These are phyloP conservation scores for Pantherophis vulpinus DNA, from an alignment of 2,797 vertebrate species.

Conservation along the genomic window DNA sequence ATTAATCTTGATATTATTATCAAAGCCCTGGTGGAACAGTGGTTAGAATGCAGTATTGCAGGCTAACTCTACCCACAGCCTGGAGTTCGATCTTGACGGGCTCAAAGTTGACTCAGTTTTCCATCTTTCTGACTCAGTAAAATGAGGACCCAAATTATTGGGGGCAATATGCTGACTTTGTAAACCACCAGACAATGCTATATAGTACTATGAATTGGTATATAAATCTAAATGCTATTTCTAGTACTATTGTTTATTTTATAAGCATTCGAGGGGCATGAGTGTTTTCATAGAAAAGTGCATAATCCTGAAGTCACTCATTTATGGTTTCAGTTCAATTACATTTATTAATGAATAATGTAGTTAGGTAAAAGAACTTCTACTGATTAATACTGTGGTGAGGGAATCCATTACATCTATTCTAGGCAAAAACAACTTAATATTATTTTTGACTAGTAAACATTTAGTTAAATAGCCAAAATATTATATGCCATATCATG, in stretches of 20 bases:
- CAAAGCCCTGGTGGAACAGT: not conserved
- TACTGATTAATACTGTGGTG: not conserved
- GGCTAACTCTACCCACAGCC: not conserved
- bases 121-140: not conserved
- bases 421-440: not conserved
- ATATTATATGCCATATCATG: not conserved
- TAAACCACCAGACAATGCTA: not conserved
- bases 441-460: not conserved
- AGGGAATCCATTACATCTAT: not conserved
- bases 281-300: not conserved
- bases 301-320: not conserved
- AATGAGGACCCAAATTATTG: not conserved
- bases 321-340: not conserved
- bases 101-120: not conserved
- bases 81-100: not conserved
- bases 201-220: not conserved
- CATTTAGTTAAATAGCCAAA: not conserved
- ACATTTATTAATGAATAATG: not conserved
- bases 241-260: not conserved
- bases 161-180: not conserved
- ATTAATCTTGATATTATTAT: not conserved
- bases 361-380: not conserved
- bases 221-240: not conserved
- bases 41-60: not conserved
- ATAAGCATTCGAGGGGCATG: not conserved